Evolutionary conservation across 2,888 invertebrate genomes (phyloP).

Genomic region (Orthosia gracilis): DNA sequence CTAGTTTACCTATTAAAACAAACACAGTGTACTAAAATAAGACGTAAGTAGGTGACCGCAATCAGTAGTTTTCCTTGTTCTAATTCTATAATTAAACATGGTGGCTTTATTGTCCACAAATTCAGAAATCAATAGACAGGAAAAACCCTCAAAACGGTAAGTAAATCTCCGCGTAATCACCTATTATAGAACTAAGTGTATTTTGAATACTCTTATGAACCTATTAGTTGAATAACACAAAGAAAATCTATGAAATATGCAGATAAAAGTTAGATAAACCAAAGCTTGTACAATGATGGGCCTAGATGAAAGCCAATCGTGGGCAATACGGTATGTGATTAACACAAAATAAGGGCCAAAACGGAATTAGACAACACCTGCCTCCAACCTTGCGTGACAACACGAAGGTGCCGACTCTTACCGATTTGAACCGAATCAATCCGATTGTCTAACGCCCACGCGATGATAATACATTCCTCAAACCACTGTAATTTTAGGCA

Average conservation of each 20-base stretch:
- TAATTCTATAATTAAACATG: neutral
- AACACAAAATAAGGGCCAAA: constrained; percentile 8
- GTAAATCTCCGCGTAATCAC: too few relatives aligned
- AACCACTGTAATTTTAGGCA: constrained; percentile 15
- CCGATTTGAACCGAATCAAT: constrained; percentile 39
- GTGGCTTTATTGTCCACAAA: neutral
- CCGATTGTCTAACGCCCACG: constrained; percentile 27
- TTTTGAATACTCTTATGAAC: neutral
- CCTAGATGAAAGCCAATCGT: neutral
- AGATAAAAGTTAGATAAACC: neutral
- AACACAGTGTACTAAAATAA: neutral
- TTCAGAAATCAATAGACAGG: neutral
- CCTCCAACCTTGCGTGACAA: constrained; percentile 34
- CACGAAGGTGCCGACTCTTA: constrained; percentile 18
- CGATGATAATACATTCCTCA: constrained; percentile 37
- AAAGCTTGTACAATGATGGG: neutral
- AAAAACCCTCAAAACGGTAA: neutral
- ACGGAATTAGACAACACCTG: constrained; percentile 1
- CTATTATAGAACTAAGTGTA: too few relatives aligned
- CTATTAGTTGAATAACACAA: neutral
- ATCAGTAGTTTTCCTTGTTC: constrained; percentile 28
- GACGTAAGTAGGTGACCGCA: neutral
- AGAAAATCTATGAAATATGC: neutral
- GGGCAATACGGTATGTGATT: neutral
- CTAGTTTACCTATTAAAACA: neutral